A percentile compares a stretch with the other conserved stretches of the same genome.
Conservation (phyloP, 2,113 vertebrate species). For the Mesocricetus auratus region DNA sequence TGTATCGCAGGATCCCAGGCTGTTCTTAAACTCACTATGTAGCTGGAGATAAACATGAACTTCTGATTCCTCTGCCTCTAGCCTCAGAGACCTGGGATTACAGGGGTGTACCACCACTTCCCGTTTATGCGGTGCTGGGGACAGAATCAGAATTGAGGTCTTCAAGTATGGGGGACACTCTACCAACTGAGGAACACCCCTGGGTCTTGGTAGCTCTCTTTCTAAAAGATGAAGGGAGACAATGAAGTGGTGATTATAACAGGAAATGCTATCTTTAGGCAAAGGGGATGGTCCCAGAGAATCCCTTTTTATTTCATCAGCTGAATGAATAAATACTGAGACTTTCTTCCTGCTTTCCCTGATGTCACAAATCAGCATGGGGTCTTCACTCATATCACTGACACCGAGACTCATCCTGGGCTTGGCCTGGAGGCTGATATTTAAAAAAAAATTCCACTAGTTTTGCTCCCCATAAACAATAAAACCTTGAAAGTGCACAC, state of each 20-base stretch:
- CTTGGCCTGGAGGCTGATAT: not conserved
- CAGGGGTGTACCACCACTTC: not conserved
- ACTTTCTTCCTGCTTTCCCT: not conserved
- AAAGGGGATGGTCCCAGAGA: not conserved
- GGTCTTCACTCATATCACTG: not conserved
- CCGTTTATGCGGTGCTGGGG: no score
- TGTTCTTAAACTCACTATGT: not conserved
- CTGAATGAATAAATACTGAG: not conserved
- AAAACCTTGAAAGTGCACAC: not conserved
- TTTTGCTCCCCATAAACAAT: not conserved
- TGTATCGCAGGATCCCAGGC: not conserved
- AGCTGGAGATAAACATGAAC: not conserved
- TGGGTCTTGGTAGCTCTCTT: not conserved
- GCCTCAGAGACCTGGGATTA: not conserved
- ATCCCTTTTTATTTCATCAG: not conserved
- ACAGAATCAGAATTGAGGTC: not conserved
- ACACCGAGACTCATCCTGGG: not conserved
- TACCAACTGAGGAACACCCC: not conserved
- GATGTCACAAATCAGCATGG: not conserved
- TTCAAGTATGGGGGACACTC: no score
- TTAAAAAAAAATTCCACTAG: not conserved
- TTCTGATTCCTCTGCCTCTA: not conserved
- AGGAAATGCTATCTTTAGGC: slow-evolving; percentile 1
- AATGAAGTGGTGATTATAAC: not conserved
- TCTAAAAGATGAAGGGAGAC: not conserved